Evolutionary conservation across 2,797 vertebrate genomes (phyloP).

Genomic region (Euthynnus affinis): DNA sequence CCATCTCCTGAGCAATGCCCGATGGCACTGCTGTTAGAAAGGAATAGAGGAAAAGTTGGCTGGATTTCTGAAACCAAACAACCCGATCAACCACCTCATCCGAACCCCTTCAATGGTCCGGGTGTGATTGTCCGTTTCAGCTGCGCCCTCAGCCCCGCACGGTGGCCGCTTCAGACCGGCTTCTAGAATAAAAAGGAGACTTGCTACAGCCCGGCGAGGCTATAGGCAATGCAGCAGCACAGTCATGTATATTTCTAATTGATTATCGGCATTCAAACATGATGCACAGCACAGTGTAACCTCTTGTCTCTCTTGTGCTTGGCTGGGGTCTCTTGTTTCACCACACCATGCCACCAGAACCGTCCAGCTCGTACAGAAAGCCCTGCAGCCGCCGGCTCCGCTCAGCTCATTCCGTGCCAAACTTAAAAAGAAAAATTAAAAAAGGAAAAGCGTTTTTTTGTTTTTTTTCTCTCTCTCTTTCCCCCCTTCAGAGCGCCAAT

Average conservation of each 20-base stretch:
- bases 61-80: slow-evolving; percentile 70
- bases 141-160: slow-evolving; percentile 72
- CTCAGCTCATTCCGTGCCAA: slow-evolving; percentile 62
- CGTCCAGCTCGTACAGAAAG: slow-evolving; percentile 28
- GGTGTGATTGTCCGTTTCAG: slow-evolving; percentile 73
- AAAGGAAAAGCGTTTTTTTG: slow-evolving; percentile 58
- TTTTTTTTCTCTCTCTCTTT: not conserved
- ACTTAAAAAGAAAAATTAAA: slow-evolving; percentile 56
- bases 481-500: slow-evolving; percentile 56
- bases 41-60: slow-evolving; percentile 79
- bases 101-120: slow-evolving; percentile 80
- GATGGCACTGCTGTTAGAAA: slow-evolving; percentile 78
- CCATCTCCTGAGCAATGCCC: slow-evolving; percentile 85
- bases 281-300: slow-evolving; percentile 76
- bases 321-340: slow-evolving; percentile 60
- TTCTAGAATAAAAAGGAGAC: slow-evolving; percentile 44
- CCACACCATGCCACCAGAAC: slow-evolving; percentile 69
- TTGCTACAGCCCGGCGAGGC: slow-evolving; percentile 75
- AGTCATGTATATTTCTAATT: slow-evolving; percentile 77
- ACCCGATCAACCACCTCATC: slow-evolving; percentile 81
- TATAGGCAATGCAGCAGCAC: slow-evolving; percentile 72
- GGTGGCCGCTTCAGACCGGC: slow-evolving; percentile 59
- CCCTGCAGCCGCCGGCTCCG: slow-evolving; percentile 41
- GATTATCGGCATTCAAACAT: slow-evolving; percentile 80
- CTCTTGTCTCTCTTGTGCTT: slow-evolving; percentile 37